A percentile compares a stretch with the other conserved stretches of the same genome.
These are phyloP conservation scores for Callimorpha dominula DNA, from an alignment of 2,888 invertebrate species.

Conservation along the genomic window DNA sequence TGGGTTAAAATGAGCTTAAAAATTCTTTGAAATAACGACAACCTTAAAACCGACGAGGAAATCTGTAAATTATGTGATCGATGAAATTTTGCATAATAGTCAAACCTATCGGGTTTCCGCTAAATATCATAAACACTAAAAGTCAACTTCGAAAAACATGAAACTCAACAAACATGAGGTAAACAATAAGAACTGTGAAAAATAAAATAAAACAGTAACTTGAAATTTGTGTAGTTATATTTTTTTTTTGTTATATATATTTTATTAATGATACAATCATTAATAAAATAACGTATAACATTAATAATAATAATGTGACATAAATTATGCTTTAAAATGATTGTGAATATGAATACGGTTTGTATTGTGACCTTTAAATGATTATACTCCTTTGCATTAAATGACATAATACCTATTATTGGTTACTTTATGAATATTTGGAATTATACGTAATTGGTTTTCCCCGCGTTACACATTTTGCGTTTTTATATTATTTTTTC, in stretches of 20 bases:
- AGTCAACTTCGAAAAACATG: background rate
- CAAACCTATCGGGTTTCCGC: background rate
- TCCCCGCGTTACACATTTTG: too few species aligned
- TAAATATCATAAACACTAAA: background rate
- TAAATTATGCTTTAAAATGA: background rate
- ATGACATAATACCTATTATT: too few species aligned
- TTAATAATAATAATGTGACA: background rate
- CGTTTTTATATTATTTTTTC: background rate
- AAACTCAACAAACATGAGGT: background rate
- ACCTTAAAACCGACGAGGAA: background rate
- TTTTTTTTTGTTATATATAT: background rate
- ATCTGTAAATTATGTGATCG: background rate
- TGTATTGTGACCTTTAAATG: too few species aligned
- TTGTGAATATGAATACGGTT: background rate
- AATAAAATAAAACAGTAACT: background rate
- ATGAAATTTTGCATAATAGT: background rate
- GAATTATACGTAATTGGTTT: too few species aligned
- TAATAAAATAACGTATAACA: too few species aligned
- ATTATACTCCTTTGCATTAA: too few species aligned
- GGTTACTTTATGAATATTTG: too few species aligned
- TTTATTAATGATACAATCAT: background rate
- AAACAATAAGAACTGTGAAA: background rate
- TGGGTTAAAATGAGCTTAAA: slow-evolving; percentile 3
- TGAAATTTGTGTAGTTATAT: background rate
- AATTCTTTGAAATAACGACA: background rate